Percentiles rank a stretch among this genome's conserved stretches.
phyloP scores from a whole-genome alignment of 2,888 invertebrate genomes.

The Crocallis elinguaria region DNA sequence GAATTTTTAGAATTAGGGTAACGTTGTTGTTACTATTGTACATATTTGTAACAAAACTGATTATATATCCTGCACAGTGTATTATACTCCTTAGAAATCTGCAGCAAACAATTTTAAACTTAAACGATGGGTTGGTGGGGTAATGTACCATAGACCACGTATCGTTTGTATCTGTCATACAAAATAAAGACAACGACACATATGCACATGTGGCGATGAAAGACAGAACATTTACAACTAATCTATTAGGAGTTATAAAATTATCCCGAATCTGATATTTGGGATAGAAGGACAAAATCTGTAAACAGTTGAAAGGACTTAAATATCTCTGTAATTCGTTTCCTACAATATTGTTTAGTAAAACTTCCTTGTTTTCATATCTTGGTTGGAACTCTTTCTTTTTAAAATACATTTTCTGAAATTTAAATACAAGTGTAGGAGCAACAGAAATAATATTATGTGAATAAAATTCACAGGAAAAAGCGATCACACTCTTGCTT shows the following conservation, averaged over 20 bases:
- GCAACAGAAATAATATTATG: no score
- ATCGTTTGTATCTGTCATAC: background rate
- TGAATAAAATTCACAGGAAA: no score
- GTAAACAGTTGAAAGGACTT: conserved; percentile 10
- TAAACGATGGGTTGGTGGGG: background rate
- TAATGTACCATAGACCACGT: background rate
- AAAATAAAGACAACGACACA: background rate
- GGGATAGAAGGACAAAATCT: background rate
- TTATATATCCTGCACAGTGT: background rate
- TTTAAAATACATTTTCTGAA: background rate
- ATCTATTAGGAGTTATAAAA: conserved; percentile 12
- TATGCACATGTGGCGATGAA: background rate
- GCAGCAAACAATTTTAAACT: background rate
- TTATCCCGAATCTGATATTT: conserved; percentile 19
- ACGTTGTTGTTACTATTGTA: conserved; percentile 2
- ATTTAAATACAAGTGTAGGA: no score
- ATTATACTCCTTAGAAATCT: background rate
- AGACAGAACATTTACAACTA: background rate
- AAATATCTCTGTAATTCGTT: conserved; percentile 7
- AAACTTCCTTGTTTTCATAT: background rate
- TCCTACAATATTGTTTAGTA: conserved; percentile 6
- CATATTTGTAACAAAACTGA: background rate
- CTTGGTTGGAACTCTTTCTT: background rate
- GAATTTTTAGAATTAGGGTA: conserved; percentile 8
- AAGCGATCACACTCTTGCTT: no score